Evolutionary conservation across 2,888 invertebrate species (phyloP).

Genomic region (Perizoma flavofasciatum): DNA sequence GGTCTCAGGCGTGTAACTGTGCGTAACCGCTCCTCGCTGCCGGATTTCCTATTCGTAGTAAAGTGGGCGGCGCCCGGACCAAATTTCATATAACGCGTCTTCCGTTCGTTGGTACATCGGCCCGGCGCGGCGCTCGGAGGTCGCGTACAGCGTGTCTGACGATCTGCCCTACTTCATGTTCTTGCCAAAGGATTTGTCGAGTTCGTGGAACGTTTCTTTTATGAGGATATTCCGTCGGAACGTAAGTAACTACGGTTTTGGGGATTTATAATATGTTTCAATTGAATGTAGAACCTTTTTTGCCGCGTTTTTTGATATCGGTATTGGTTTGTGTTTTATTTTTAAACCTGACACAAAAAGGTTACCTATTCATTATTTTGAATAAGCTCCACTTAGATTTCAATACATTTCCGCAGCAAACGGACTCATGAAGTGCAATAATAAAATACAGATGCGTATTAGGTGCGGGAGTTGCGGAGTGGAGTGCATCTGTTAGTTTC

Average conservation of each 20-base stretch:
- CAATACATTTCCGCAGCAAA: slow-evolving; percentile 38
- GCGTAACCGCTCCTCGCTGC: slow-evolving; percentile 82
- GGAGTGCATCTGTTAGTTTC: slow-evolving; percentile 63
- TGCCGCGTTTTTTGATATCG: slow-evolving; percentile 46
- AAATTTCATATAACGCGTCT: slow-evolving; percentile 80
- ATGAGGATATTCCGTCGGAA: slow-evolving; percentile 72
- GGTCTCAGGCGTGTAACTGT: slow-evolving; percentile 81
- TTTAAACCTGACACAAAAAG: slow-evolving; percentile 29
- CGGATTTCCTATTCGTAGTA: slow-evolving; percentile 84
- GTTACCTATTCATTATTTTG: slow-evolving; percentile 35
- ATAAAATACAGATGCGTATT: slow-evolving; percentile 69
- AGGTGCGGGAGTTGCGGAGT: slow-evolving; percentile 51
- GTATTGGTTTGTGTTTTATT: slow-evolving; percentile 41
- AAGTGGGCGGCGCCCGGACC: slow-evolving; percentile 80
- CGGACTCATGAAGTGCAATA: slow-evolving; percentile 45
- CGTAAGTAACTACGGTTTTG: slow-evolving; percentile 75
- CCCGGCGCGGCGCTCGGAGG: slow-evolving; percentile 67
- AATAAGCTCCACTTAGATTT: slow-evolving; percentile 31
- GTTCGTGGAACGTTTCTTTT: slow-evolving; percentile 79
- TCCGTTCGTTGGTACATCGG: slow-evolving; percentile 73
- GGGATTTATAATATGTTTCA: slow-evolving; percentile 74
- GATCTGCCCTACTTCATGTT: slow-evolving; percentile 81
- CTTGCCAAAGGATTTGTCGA: slow-evolving; percentile 81
- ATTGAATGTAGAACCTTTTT: slow-evolving; percentile 60
- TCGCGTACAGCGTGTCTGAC: slow-evolving; percentile 77